A percentile compares a stretch with the other conserved stretches of the same genome.
phyloP scores from a whole-genome alignment of 2,888 invertebrate genomes.

The Malachius bipustulatus region DNA sequence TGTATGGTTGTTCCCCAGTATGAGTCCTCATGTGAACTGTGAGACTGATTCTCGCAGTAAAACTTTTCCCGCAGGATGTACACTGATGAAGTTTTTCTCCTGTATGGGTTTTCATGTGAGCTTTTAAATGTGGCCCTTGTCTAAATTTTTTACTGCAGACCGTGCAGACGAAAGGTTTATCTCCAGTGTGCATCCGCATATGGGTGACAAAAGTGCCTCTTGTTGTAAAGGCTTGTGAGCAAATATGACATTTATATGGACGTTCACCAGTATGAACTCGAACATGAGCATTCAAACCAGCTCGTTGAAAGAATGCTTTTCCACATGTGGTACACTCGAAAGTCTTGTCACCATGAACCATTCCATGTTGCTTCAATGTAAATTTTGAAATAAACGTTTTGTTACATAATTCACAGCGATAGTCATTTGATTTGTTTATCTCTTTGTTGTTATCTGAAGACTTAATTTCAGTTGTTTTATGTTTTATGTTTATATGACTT shows the following conservation, averaged over 20 bases:
- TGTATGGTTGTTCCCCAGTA: constrained; percentile 28
- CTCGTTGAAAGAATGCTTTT: constrained; percentile 28
- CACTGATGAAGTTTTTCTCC: constrained; percentile 28
- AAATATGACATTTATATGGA: constrained; percentile 28
- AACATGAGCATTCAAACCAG: constrained; percentile 17
- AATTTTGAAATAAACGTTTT: too few species aligned
- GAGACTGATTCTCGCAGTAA: constrained; percentile 28
- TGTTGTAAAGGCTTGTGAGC: constrained; percentile 27
- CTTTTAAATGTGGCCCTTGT: constrained; percentile 25
- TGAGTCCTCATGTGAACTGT: constrained; percentile 27
- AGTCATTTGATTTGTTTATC: too few species aligned
- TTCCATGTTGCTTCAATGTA: too few species aligned
- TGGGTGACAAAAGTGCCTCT: constrained; percentile 28
- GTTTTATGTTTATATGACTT: too few species aligned
- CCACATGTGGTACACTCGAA: constrained; percentile 23
- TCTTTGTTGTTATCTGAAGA: too few species aligned
- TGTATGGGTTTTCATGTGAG: constrained; percentile 27
- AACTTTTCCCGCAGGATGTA: constrained; percentile 23
- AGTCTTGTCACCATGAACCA: too few species aligned
- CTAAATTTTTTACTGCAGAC: constrained; percentile 28
- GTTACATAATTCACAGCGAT: too few species aligned
- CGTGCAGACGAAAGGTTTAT: constrained; percentile 25
- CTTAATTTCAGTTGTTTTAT: too few species aligned
- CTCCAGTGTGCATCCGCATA: constrained; percentile 25
- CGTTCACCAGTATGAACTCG: constrained; percentile 22